A percentile compares a stretch with the other conserved stretches of the same genome.
These are phyloP conservation scores for Lepidurus apus DNA, from an alignment of 1,140 invertebrate genomes.

Conservation along the genomic window DNA sequence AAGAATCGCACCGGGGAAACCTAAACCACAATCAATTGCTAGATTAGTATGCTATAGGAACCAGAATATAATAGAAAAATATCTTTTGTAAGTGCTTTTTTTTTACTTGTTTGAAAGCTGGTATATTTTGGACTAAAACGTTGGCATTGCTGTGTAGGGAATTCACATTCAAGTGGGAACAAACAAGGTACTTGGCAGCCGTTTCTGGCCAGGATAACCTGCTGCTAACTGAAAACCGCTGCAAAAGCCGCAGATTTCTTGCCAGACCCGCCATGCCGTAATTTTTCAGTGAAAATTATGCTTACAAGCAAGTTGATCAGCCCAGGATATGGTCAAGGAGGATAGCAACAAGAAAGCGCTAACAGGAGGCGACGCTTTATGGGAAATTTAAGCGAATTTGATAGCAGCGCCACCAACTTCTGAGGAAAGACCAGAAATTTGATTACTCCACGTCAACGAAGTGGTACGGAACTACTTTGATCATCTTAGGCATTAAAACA, in stretches of 20 bases:
- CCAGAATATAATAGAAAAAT: neutral
- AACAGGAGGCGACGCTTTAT: neutral
- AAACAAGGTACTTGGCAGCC: neutral
- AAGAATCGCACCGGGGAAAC: conserved; percentile 58
- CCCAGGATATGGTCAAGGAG: conserved; percentile 5
- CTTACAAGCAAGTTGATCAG: neutral
- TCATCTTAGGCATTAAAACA: no score
- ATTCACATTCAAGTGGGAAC: neutral
- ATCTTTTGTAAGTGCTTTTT: neutral
- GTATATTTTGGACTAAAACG: neutral
- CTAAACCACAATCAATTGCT: conserved; percentile 53
- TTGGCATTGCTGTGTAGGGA: neutral
- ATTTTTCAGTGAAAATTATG: neutral
- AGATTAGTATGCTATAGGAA: neutral
- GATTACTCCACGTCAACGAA: no score
- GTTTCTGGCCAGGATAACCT: neutral
- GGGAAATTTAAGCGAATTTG: neutral
- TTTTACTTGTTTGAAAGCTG: neutral
- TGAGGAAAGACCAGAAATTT: neutral
- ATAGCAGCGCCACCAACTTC: neutral
- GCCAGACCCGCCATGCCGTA: neutral
- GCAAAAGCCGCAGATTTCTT: neutral
- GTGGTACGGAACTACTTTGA: no score
- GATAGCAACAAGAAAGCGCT: neutral
- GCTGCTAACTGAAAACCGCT: neutral